These are phyloP conservation scores for Chloromyia formosa DNA, from an alignment of 2,888 invertebrate genomes.

Conservation along the genomic window DNA sequence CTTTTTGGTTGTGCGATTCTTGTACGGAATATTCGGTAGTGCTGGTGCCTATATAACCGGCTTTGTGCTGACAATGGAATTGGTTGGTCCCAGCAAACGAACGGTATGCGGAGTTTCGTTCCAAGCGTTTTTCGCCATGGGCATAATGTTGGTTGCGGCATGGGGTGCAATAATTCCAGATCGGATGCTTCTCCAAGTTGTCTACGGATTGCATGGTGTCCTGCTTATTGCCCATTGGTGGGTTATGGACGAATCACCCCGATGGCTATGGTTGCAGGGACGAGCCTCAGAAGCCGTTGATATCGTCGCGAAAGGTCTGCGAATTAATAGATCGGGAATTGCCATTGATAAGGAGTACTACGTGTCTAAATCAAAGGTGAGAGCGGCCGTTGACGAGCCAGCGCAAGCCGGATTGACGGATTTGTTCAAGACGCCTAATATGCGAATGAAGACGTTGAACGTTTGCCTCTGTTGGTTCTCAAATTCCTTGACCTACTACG, in stretches of 20 bases:
- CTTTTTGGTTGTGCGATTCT: conserved; percentile 73
- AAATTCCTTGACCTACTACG: conserved; percentile 88
- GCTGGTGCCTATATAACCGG: conserved; percentile 72
- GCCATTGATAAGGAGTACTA: conserved; percentile 73
- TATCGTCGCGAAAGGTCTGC: conserved; percentile 80
- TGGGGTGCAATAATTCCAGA: conserved; percentile 83
- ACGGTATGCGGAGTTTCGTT: conserved; percentile 83
- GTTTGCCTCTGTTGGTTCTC: conserved; percentile 88
- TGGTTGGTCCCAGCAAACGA: conserved; percentile 81
- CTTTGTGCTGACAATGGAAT: conserved; percentile 77
- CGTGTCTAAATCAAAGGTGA: conserved; percentile 68
- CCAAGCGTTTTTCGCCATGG: conserved; percentile 80
- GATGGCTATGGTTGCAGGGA: conserved; percentile 89
- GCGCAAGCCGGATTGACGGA: conserved; percentile 72
- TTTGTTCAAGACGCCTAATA: conserved; percentile 81
- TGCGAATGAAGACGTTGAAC: conserved; percentile 81
- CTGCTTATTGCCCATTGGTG: conserved; percentile 83
- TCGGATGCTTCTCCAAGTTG: conserved; percentile 76
- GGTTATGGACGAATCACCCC: conserved; percentile 88
- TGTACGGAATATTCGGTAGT: conserved; percentile 84
- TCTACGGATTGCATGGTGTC: conserved; percentile 80
- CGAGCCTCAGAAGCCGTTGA: conserved; percentile 75
- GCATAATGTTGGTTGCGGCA: conserved; percentile 83
- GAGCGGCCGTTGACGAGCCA: conserved; percentile 57
- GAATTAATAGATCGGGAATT: conserved; percentile 73